Evolutionary conservation across 2,888 invertebrate genomes (phyloP), one percentile per base, ranked within the genome.

Genomic region (Dryocosmus kuriphilus): DNA sequence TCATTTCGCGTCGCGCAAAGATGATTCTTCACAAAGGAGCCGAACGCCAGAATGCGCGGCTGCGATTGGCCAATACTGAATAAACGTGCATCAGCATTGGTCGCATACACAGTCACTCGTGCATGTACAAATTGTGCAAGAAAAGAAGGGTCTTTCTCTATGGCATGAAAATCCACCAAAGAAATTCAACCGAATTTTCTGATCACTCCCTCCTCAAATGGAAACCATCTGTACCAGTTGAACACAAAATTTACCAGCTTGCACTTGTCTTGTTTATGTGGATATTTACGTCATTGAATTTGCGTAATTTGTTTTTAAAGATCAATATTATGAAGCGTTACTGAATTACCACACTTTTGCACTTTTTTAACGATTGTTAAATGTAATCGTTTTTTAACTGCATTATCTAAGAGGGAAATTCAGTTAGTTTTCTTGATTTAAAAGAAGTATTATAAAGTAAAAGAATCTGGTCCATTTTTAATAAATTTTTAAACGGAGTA

Each of bases 201-300:
- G n/a, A 76, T 67, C 76, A 67, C 76, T 76, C 76, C 76, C 65
- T 76, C 46, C 57, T 67, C 24, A 57, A 76, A 76, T 60, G 51
- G 22, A 60, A 67, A 57, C 11, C 22, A 62, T 75, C 27, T 51
- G 24, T 57, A 67, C 35, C 32, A 76, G 30, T 51, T 11, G 11
- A 71, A 46, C 19, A 30, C 67, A 22, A 67, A 67, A 67, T 67
- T 67, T 3, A 32, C 16, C 30, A 71, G n/a, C 14, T 67, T 51
- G 35, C 11, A 51, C 22, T 71, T 51, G 30, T 51, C 46, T 24
- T 32, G 30, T 62, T 35, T 63, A n/a, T 63, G 9, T 71, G 3
- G 30, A 71, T n/a, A 71, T 51, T 46, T 11, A 19, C 38, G 41
- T 30, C 22, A 30, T 51, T 71, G 2, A 51, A 71, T 51, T 46